Evolutionary conservation across 2,888 invertebrate genomes (phyloP), one percentile per base, ranked within the genome.

Genomic region (Lithophane ornitopus): DNA sequence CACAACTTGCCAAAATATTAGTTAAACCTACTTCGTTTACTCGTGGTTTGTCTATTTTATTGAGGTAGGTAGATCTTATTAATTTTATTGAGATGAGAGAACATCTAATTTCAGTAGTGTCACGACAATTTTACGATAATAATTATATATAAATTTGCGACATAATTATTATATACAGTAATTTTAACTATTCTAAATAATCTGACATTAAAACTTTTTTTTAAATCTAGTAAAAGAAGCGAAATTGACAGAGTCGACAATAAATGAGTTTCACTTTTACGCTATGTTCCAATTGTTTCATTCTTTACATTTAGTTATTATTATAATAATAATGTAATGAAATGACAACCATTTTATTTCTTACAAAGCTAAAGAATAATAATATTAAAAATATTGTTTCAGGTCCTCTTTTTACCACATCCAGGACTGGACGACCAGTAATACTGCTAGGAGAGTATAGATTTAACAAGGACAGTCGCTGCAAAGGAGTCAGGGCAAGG

Each of bases 371-470:
- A 26, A 19, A 26, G 19, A 63, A 41, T 8, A 19, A 44, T 44
- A 2, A 26, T 12, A 41, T 26, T 22, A 1, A 44, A 14, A 7
- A n/a, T 19, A 22, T 77, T 28, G 3, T 68, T 76, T 0, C 26
- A 82, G 82, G 0, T 56, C 63, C 65, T 11, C 2, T 70, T 11
- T 85, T 81, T 52, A 66, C 75, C 11, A 81, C 81, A 2, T 87
- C 85, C n/a, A 74, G 76, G 14, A 11, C 46, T 12, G 92, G 92
- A 0, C 90, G 87, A 7, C 94, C 93, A 0, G 93, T 93, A 39
- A 88, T 94, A 67, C 76, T 89, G 22, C 52, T 92, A 4, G 92
- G 92, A 2, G 73, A 70, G 22, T 89, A 93, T 76, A 88, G 92
- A 52, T 94, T 88, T 82, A 92, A 93, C 76, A 87, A 87, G 52